Percentiles rank a stretch among this genome's conserved stretches.
Conservation (phyloP, 2,113 vertebrate genomes). For the Serinus canaria region DNA sequence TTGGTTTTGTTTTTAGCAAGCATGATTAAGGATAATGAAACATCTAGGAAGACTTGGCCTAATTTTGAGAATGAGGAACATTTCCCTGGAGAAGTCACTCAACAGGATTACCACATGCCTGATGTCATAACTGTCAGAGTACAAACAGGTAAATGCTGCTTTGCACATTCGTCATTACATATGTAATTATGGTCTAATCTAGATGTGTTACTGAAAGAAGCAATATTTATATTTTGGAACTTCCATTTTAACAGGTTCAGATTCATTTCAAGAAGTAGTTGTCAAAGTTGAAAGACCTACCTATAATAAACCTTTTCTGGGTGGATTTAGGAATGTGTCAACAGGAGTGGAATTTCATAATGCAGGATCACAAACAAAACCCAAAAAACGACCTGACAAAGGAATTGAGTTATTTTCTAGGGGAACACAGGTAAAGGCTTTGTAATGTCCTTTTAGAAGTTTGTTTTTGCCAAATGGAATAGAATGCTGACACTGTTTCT, state of each 20-base stretch:
- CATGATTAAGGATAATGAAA: conserved; percentile 68
- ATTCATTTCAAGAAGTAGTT: conserved; percentile 72
- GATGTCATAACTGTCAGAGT: conserved; percentile 83
- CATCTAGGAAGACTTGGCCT: conserved; percentile 68
- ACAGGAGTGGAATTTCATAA: conserved; percentile 88
- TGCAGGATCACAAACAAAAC: conserved; percentile 84
- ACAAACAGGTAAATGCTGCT: conserved; percentile 72
- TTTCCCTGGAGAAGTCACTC: conserved; percentile 55
- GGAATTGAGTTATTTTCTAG: conserved; percentile 72
- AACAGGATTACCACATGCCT: conserved; percentile 73
- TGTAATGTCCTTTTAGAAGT: background rate
- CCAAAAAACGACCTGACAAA: conserved; percentile 70
- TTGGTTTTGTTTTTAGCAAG: conserved; percentile 65
- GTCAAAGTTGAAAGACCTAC: conserved; percentile 82
- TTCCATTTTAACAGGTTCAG: conserved; percentile 64
- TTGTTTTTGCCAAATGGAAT: background rate
- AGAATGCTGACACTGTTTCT: background rate
- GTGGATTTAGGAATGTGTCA: conserved; percentile 85
- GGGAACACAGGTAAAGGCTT: conserved; percentile 82
- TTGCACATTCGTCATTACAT: background rate
- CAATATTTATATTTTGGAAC: background rate
- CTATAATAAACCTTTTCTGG: conserved; percentile 84
- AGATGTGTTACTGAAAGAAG: background rate
- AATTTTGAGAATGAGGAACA: conserved; percentile 71
- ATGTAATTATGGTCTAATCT: background rate